These are phyloP conservation scores for Scaptodrosophila lebanonensis DNA, from an alignment of 1,140 invertebrate species.

Conservation along the genomic window DNA sequence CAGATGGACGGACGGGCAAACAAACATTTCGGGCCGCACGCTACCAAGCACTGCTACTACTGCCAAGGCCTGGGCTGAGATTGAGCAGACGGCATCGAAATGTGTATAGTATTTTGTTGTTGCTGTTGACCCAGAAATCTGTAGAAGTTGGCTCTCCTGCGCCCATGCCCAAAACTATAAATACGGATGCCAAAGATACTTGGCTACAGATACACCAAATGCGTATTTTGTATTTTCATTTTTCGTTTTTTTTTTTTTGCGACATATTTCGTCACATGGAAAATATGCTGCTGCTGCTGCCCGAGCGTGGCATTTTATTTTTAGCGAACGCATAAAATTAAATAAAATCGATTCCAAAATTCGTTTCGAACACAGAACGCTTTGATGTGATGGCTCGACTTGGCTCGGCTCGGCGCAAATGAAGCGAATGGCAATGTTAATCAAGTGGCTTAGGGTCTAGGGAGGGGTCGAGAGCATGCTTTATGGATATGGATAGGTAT, in stretches of 20 bases:
- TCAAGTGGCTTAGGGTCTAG: too few relatives aligned
- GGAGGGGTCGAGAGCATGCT: too few relatives aligned
- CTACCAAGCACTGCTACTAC: too few relatives aligned
- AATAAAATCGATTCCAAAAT: slow-evolving; percentile 58
- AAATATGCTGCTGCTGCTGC: background rate
- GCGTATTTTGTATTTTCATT: slow-evolving; percentile 6
- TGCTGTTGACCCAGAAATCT: slow-evolving; percentile 40
- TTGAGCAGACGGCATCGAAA: too few relatives aligned
- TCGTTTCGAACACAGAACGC: too few relatives aligned
- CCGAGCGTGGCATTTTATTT: slow-evolving; percentile 47
- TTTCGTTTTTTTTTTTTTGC: slow-evolving; percentile 42
- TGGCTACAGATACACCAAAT: background rate
- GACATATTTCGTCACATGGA: slow-evolving; percentile 36
- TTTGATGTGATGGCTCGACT: too few relatives aligned
- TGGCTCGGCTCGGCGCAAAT: too few relatives aligned
- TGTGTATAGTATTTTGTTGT: too few relatives aligned
- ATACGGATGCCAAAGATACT: slow-evolving; percentile 36
- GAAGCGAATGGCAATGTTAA: too few relatives aligned
- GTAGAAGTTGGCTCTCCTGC: slow-evolving; percentile 15
- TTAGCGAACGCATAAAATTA: slow-evolving; percentile 29
- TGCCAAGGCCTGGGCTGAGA: too few relatives aligned
- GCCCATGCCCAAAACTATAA: slow-evolving; percentile 16
- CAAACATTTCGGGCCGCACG: slow-evolving; percentile 13
- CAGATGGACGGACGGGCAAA: too few relatives aligned
- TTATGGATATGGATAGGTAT: too few relatives aligned